Conservation (phyloP, 2,797 vertebrate genomes). For the Sebastes iracundus region DNA sequence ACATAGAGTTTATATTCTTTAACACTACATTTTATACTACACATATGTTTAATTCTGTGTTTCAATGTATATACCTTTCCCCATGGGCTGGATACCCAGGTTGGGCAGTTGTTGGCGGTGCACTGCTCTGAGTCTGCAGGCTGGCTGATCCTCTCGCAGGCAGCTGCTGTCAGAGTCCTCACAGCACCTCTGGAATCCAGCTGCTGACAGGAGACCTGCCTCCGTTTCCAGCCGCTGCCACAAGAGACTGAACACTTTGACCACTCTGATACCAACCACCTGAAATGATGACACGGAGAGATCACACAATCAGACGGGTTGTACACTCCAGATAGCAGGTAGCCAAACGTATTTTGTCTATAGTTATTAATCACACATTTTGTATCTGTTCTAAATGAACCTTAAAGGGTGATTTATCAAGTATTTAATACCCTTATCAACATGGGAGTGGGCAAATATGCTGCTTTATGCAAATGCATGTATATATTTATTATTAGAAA, state of each 20-base stretch:
- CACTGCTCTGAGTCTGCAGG: constrained; percentile 81
- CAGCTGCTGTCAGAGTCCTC: constrained; percentile 34
- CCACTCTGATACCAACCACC: constrained; percentile 85
- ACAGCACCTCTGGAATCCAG: constrained; percentile 56
- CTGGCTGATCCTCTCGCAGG: constrained; percentile 66
- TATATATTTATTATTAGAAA: too few species aligned
- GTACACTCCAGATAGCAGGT: too few species aligned
- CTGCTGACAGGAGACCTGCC: constrained; percentile 84
- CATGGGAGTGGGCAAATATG: too few species aligned
- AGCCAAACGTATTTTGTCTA: too few species aligned
- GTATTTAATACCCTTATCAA: too few species aligned
- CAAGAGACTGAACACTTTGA: constrained; percentile 87
- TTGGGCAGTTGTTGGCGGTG: constrained; percentile 65
- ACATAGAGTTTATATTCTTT: neutral
- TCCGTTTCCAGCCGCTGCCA: constrained; percentile 81
- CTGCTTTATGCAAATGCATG: too few species aligned
- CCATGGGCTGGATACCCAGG: constrained; percentile 66
- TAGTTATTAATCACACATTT: too few species aligned
- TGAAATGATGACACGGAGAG: constrained; percentile 37
- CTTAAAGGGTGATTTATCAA: too few species aligned
- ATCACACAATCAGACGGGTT: neutral
- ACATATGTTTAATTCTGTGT: neutral
- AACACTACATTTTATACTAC: fast-evolving
- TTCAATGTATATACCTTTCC: constrained; percentile 78
- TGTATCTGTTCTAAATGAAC: too few species aligned